phyloP scores from a whole-genome alignment of 2,113 vertebrate species.

The Vicugna pacos region DNA sequence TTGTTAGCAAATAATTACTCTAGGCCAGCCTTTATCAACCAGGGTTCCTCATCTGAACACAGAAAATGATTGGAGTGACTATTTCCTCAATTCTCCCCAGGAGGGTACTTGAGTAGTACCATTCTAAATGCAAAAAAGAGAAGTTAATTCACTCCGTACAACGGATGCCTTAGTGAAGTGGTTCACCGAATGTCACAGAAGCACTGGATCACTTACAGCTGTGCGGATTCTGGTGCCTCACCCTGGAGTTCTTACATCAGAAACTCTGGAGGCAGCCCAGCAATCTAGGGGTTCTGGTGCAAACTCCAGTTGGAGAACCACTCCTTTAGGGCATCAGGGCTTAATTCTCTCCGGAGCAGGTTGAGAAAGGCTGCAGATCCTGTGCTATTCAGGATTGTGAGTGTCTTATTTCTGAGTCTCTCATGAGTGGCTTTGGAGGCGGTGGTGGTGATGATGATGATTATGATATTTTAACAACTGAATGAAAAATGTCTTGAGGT shows the following conservation, averaged over 20 bases:
- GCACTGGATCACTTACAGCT: neutral
- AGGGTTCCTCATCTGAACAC: neutral
- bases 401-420: conserved; percentile 34
- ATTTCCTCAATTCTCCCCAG: neutral
- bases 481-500: conserved; percentile 29
- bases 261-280: neutral
- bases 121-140: neutral
- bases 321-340: neutral
- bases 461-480: conserved; percentile 22
- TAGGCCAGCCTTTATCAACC: conserved; percentile 60
- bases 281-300: neutral
- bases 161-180: neutral
- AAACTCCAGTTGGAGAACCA: neutral
- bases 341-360: neutral
- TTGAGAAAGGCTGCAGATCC: conserved; percentile 57
- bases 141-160: neutral
- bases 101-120: neutral
- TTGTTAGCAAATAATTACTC: conserved; percentile 52
- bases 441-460: neutral
- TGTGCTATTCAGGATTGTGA: conserved; percentile 14
- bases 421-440: conserved; percentile 30
- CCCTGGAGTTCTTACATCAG: neutral
- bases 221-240: neutral
- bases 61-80: neutral
- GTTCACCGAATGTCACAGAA: neutral